Evolutionary conservation across 2,888 invertebrate genomes (phyloP).

Genomic region (Acronicta leporina): DNA sequence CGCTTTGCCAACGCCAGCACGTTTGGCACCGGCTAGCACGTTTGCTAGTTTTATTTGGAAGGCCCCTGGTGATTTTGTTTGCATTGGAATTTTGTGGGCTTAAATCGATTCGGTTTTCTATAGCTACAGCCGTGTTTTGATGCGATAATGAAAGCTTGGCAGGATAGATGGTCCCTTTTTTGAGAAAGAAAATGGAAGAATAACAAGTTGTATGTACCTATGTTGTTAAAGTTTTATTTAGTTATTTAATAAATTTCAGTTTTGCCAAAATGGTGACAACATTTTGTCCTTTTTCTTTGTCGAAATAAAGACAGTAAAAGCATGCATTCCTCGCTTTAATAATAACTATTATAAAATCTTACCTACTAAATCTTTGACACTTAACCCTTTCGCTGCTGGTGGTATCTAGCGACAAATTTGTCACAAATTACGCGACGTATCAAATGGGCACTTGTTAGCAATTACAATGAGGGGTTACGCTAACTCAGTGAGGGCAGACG

Average conservation of each 20-base stretch:
- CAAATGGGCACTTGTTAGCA: conserved; percentile 66
- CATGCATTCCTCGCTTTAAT: neutral
- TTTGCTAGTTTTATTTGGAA: conserved; percentile 71
- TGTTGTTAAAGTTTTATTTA: too few species aligned
- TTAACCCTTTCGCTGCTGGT: conserved; percentile 29
- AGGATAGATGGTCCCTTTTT: neutral
- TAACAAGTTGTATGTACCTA: too few species aligned
- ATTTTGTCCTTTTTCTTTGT: too few species aligned
- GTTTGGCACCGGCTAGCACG: conserved; percentile 77
- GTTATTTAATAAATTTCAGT: too few species aligned
- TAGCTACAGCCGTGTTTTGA: conserved; percentile 45
- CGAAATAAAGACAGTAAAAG: neutral
- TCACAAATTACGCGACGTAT: conserved; percentile 46
- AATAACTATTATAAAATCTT: too few species aligned
- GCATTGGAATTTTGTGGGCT: conserved; percentile 64
- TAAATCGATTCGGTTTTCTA: conserved; percentile 61
- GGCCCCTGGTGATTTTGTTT: conserved; percentile 63
- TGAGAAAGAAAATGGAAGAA: neutral
- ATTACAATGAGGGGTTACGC: conserved; percentile 68
- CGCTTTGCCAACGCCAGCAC: conserved; percentile 73
- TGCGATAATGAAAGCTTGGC: conserved; percentile 41
- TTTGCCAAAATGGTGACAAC: too few species aligned
- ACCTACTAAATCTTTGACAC: conserved; percentile 20
- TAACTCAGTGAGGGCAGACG: conserved; percentile 50
- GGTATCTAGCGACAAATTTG: conserved; percentile 36